Base-by-base conservation (phyloP, 2,797 vertebrate species). In the Ctenopoma multispine region DNA sequence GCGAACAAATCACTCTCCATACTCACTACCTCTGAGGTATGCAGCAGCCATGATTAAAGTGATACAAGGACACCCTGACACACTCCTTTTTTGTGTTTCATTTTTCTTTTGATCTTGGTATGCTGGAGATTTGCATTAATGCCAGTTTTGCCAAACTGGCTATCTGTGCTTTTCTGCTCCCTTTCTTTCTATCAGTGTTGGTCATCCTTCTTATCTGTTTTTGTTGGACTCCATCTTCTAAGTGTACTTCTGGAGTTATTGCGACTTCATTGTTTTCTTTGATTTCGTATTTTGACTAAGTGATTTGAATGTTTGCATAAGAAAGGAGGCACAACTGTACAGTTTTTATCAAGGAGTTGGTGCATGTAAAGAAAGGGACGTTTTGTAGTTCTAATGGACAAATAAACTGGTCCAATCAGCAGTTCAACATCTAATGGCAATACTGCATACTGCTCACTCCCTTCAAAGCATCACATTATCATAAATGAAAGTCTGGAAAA, bases 21-120 rank as follows among this genome's bases (percentile, higher is more conserved):
- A 27, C 47, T 13, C 47, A 71, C 69, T 83, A 78, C 27, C 61
- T 85, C 59, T 63, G 54, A 69, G 80, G 81, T 63, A 90, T 87
- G 87, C 77, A 69, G 64, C 23, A 58, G 48, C 43, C 53, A 34
- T 44, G 59, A 86, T 86, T 63, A 74, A 61, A 80, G 54, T 59
- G 72, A 73, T 81, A 78, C 67, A 78, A 59, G 79, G 63, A 77
- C 66, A 76, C 29, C 11, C 23, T 81, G 75, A 80, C 75, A 72
- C 65, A 63, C 72, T 79, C 57, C 72, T 72, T 62, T 78, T 54
- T 61, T 5, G 20, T 23, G 49, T 65, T 77, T 75, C 23, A 51
- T 80, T 67, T 67, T 36, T 64, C 21, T 61, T 83, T 79, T 91
- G 72, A 88, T 82, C 75, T 71, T 15, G 58, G 12, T 72, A 66